phyloP scores from a whole-genome alignment of 2,888 invertebrate species.

The Thereva unica region DNA sequence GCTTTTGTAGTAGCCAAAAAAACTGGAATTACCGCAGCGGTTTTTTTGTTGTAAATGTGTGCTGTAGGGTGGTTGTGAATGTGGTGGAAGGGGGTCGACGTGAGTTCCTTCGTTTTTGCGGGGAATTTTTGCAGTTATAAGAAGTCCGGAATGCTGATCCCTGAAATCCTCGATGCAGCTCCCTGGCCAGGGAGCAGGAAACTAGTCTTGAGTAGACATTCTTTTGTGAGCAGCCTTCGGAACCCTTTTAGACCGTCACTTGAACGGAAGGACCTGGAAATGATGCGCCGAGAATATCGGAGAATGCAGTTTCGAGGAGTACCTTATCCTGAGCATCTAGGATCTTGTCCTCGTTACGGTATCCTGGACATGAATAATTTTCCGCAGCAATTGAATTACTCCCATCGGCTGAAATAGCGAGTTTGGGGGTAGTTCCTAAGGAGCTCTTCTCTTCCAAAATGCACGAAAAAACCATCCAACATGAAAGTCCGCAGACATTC shows the following conservation, averaged over 20 bases:
- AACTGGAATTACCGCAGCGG: no score
- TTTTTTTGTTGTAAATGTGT: no score
- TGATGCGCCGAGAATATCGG: conserved; percentile 7
- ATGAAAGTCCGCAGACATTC: not conserved
- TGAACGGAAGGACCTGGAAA: conserved; percentile 14
- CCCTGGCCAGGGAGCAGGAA: no score
- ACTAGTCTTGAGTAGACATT: no score
- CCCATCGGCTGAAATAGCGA: not conserved
- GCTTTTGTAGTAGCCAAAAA: no score
- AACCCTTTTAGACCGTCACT: conserved; percentile 1
- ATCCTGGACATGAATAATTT: conserved; percentile 13
- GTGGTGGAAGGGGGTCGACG: no score
- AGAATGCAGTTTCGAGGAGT: conserved; percentile 7
- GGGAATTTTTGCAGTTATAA: no score
- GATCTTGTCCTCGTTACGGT: not conserved
- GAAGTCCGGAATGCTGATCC: no score
- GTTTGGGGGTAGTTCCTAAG: not conserved
- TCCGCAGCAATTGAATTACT: conserved; percentile 25
- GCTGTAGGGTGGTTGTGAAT: no score
- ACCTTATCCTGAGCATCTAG: not conserved
- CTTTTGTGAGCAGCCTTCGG: no score
- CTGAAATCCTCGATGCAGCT: no score
- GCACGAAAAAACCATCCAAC: not conserved
- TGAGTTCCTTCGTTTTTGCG: no score
- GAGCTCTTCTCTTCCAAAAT: not conserved